A percentile compares a stretch with the other conserved stretches of the same genome.
These are phyloP conservation scores for Orbicella faveolata DNA, from an alignment of 64 coral and sea anemone species.

Conservation along the genomic window DNA sequence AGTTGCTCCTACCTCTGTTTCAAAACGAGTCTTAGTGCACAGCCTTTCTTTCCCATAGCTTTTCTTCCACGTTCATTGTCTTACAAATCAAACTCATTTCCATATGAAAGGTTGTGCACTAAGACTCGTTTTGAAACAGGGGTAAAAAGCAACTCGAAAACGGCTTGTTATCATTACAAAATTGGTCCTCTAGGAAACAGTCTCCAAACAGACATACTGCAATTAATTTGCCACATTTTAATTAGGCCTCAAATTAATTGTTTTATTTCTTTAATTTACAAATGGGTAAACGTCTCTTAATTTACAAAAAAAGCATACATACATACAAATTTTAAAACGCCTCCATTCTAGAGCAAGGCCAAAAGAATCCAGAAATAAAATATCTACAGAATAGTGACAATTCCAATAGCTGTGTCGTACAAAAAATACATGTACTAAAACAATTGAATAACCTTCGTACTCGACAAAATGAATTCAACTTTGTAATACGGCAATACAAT, in stretches of 20 bases:
- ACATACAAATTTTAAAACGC: slow-evolving; percentile 21
- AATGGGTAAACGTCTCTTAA: slow-evolving; percentile 4
- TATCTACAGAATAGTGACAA: slow-evolving; percentile 16
- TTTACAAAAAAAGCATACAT: slow-evolving; percentile 41
- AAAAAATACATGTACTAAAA: slow-evolving; percentile 10
- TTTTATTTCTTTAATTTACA: slow-evolving; percentile 30
- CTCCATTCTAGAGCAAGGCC: not conserved
- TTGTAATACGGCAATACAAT: not conserved
- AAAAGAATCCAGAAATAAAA: slow-evolving; percentile 12
- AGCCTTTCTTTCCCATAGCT: no score
- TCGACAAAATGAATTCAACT: not conserved
- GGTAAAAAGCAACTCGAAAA: no score
- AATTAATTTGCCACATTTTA: not conserved
- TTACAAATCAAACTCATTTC: no score
- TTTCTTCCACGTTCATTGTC: no score
- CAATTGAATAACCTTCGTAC: not conserved
- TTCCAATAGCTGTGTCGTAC: not conserved
- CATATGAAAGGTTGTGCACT: no score
- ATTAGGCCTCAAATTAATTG: slow-evolving; percentile 9
- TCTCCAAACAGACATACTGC: no score
- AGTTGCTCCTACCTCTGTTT: no score
- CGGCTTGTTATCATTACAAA: no score
- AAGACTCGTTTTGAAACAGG: no score
- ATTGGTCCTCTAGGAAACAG: no score
- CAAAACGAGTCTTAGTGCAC: no score